Conservation (phyloP, 2,888 invertebrate species). For the Plutella xylostella region DNA sequence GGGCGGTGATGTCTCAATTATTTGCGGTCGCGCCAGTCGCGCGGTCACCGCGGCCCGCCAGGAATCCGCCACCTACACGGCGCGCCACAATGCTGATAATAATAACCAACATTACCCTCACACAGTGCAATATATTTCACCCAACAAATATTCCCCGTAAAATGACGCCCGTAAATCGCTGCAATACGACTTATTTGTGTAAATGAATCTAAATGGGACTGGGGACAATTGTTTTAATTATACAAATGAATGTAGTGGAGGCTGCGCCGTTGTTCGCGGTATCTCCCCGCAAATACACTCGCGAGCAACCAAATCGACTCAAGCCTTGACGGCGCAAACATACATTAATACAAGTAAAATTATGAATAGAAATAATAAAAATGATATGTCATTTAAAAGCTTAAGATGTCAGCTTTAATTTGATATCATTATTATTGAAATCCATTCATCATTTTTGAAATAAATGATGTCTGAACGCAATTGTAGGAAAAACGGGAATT, state of each 20-base stretch:
- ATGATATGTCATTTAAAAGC: no score
- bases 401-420: no score
- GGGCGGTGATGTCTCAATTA: conserved; percentile 30
- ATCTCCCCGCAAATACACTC: conserved; percentile 36
- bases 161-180: conserved; percentile 30
- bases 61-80: background rate
- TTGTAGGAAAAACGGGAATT: no score
- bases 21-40: conserved; percentile 27
- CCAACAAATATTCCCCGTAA: conserved; percentile 8
- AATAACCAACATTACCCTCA: conserved; percentile 5
- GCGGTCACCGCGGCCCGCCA: conserved; percentile 15
- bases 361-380: no score
- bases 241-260: conserved; percentile 28
- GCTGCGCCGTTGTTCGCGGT: conserved; percentile 31
- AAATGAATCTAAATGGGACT: conserved; percentile 33
- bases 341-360: no score
- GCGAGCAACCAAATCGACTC: no score
- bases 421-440: no score
- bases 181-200: conserved; percentile 25
- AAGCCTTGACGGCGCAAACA: no score
- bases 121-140: conserved; percentile 6
- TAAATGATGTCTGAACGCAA: no score
- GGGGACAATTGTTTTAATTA: conserved; percentile 41
- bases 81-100: conserved; percentile 1
- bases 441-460: no score